Evolutionary conservation across 2,888 invertebrate genomes (phyloP).

Genomic region (Morpho achilles): DNA sequence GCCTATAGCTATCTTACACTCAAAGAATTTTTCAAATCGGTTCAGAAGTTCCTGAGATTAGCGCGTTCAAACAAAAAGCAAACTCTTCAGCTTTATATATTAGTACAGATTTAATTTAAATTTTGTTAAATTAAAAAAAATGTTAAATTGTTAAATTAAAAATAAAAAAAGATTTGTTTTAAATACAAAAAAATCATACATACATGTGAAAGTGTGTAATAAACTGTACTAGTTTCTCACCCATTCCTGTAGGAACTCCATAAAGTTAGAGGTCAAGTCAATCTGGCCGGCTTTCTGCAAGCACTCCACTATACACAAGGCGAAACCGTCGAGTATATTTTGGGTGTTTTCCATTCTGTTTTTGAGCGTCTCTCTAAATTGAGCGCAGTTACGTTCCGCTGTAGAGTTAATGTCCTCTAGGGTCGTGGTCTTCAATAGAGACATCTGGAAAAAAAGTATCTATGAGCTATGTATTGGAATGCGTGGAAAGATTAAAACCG

Average conservation of each 20-base stretch:
- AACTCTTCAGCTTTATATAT: no score
- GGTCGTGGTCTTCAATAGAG: conserved; percentile 3
- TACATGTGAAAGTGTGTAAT: conserved; percentile 21
- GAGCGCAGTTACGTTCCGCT: background rate
- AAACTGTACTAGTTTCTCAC: background rate
- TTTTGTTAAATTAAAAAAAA: no score
- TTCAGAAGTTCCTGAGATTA: no score
- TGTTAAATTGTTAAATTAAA: no score
- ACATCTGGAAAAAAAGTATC: conserved; percentile 10
- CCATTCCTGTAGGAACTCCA: conserved; percentile 13
- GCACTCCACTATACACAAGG: background rate
- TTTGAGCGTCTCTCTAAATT: background rate
- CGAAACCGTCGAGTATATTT: conserved; percentile 10
- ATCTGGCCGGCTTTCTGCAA: conserved; percentile 8
- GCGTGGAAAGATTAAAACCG: no score
- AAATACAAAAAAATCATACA: no score
- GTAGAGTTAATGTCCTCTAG: conserved; percentile 10
- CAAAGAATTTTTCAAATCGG: no score
- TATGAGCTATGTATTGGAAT: background rate
- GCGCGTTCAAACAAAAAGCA: no score
- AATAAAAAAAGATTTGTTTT: no score
- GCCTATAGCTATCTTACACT: no score
- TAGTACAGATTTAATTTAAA: no score
- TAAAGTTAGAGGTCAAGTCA: conserved; percentile 10
- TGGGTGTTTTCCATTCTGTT: background rate